Evolutionary conservation across 2,888 invertebrate species (phyloP), one percentile per base, ranked within the genome.

Genomic region (Charanyca ferruginea): DNA sequence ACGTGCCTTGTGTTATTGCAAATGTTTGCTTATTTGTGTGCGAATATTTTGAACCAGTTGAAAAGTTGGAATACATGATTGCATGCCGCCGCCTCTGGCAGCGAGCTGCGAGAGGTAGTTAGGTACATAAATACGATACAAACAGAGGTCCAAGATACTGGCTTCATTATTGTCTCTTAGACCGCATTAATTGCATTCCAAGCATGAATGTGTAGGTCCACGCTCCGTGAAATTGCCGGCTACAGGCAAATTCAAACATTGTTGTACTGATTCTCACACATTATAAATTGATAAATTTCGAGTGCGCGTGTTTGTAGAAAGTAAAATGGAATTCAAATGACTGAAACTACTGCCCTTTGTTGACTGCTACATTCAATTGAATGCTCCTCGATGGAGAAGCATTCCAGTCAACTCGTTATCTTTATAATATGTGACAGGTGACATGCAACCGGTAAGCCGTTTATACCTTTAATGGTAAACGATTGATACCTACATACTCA

Each of bases 361-460:
- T 69, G 68, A 41, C 62, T 65, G 51, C 55, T 41, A 57, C 61
- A 65, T 74, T 66, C 42, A 66, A 64, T 63, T 53, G 47, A 63
- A 51, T 57, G 60, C 45, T 59, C 48, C 45, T 45, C 62, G 61
- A 72, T 58, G 66, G 52, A 78, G 73, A 79, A 72, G 82, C 84
- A 87, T 87, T 85, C 88, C 86, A 81, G 85, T 85, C 77, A 87
- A 85, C 88, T 85, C 81, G 85, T 87, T 87, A 86, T 87, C 80
- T 87, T 84, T 86, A 88, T 80, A 83, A 75, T 79, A 84, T 81
- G 85, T 87, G 91, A 90, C 93, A 93, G 92, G 90, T 93, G 94
- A 90, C 89, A 87, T 87, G 88, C 79, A 90, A 91, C 92, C 89
- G 86, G 91, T 90, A 87, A 85, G 83, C 76, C 73, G 87, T 87